Conservation (phyloP, 2,888 invertebrate species). For the Abrostola tripartita region DNA sequence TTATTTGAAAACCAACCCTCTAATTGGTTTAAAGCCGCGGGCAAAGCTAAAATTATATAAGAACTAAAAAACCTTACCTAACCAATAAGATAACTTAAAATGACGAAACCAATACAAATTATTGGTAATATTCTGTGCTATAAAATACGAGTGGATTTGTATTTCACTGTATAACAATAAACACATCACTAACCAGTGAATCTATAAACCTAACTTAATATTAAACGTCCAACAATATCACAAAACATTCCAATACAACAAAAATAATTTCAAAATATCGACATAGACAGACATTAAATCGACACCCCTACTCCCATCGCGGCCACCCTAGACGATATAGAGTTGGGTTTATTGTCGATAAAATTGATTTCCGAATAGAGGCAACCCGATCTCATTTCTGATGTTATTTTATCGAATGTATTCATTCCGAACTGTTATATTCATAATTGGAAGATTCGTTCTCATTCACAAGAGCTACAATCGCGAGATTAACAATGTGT, state of each 20-base stretch:
- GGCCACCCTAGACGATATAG: constrained; percentile 26
- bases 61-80: too few relatives aligned
- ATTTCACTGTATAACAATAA: too few relatives aligned
- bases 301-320: constrained; percentile 21
- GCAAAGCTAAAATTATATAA: too few relatives aligned
- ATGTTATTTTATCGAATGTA: constrained; percentile 50
- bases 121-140: too few relatives aligned
- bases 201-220: too few relatives aligned
- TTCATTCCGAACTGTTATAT: constrained; percentile 24
- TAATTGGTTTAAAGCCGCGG: too few relatives aligned
- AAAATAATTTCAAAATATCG: constrained; percentile 30
- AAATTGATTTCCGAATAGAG: constrained; percentile 54
- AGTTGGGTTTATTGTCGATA: constrained; percentile 40
- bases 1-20: too few relatives aligned
- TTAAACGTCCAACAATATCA: too few relatives aligned
- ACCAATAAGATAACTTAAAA: too few relatives aligned
- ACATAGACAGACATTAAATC: constrained; percentile 17
- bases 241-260: not conserved
- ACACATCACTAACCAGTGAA: too few relatives aligned
- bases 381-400: constrained; percentile 46
- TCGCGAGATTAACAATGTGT: constrained; percentile 8
- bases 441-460: constrained; percentile 17
- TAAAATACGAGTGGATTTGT: too few relatives aligned
- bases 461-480: not conserved
- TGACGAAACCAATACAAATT: too few relatives aligned